Percentiles rank a stretch among this genome's conserved stretches.
Evolutionary conservation across 1,140 invertebrate species (phyloP).

Genomic region (Heliconius melpomene): DNA sequence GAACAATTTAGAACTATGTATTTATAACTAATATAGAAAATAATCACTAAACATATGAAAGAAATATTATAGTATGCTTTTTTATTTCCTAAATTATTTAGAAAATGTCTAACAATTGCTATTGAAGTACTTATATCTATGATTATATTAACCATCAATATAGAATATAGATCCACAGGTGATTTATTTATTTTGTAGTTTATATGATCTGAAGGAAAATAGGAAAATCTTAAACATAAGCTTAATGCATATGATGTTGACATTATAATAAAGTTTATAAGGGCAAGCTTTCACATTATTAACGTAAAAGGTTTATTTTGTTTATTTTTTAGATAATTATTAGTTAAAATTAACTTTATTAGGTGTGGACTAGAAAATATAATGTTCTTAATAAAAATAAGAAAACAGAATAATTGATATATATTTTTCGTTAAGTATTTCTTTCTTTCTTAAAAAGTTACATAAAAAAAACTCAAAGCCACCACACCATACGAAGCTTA

Average conservation of each 20-base stretch:
- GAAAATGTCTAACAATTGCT: neutral
- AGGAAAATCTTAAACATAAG: neutral
- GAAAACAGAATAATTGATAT: neutral
- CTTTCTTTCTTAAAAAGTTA: neutral
- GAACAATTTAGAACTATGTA: neutral
- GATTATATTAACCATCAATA: neutral
- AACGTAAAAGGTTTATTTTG: neutral
- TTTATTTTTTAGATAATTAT: neutral
- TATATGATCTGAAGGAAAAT: neutral
- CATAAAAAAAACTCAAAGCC: neutral
- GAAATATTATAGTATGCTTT: neutral
- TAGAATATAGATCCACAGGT: neutral
- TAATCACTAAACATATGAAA: neutral
- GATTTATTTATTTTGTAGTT: neutral
- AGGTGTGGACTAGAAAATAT: neutral
- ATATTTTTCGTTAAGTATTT: neutral
- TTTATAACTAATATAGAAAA: slow-evolving; percentile 6
- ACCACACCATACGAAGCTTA: neutral
- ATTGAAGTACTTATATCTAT: neutral
- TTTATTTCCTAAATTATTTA: neutral
- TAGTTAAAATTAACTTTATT: neutral
- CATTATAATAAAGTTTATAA: neutral
- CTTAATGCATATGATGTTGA: neutral
- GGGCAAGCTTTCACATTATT: neutral
- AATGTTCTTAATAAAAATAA: neutral